phyloP scores from a whole-genome alignment of 1,140 invertebrate species.

The Ceratina japonica region DNA sequence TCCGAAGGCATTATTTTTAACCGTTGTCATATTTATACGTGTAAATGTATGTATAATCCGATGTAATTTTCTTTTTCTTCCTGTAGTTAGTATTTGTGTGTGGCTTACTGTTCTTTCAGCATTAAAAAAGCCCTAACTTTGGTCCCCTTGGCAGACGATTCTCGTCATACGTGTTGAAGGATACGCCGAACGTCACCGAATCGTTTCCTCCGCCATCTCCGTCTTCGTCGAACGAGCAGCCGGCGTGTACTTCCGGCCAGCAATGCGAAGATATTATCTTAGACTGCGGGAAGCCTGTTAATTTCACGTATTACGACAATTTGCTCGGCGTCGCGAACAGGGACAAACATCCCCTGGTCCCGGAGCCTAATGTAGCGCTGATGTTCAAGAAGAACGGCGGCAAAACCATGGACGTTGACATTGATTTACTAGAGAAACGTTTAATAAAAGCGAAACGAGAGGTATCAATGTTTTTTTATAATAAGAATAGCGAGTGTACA shows the following conservation, averaged over 20 bases:
- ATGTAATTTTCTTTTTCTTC: conserved; percentile 75
- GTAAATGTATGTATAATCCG: conserved; percentile 35
- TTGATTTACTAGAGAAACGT: conserved; percentile 87
- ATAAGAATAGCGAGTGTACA: background rate
- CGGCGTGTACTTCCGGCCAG: conserved; percentile 67
- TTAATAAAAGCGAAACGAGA: conserved; percentile 91
- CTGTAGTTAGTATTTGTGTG: conserved; percentile 79
- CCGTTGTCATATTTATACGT: conserved; percentile 12
- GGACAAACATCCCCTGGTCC: conserved; percentile 83
- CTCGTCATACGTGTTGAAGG: conserved; percentile 74
- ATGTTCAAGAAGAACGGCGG: conserved; percentile 88
- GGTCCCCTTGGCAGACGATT: conserved; percentile 75
- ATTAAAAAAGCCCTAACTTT: conserved; percentile 76
- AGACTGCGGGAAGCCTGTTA: conserved; percentile 92
- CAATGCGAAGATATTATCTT: conserved; percentile 84
- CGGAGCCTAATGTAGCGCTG: conserved; percentile 86
- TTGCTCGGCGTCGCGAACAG: conserved; percentile 89
- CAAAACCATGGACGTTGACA: conserved; percentile 86
- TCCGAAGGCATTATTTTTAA: conserved; percentile 16
- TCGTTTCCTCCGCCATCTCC: conserved; percentile 60
- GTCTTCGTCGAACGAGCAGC: conserved; percentile 63
- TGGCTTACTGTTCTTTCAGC: conserved; percentile 77
- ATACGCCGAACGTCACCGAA: conserved; percentile 71
- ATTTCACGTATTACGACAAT: conserved; percentile 93
- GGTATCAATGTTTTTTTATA: conserved; percentile 70